These are phyloP conservation scores for Prosapia bicincta DNA, from an alignment of 2,888 invertebrate species.

Conservation along the genomic window DNA sequence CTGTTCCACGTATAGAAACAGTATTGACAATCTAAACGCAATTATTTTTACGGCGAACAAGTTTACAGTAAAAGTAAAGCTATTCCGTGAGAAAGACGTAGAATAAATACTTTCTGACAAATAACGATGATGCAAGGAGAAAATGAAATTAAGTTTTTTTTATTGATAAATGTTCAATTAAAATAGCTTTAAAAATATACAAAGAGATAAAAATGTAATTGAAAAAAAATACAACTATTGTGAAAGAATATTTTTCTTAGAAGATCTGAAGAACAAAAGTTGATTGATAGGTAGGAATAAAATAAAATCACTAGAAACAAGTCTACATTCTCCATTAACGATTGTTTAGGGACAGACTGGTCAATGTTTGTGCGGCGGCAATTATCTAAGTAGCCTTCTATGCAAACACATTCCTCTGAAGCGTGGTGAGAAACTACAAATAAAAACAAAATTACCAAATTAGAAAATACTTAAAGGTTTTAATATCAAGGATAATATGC, in stretches of 20 bases:
- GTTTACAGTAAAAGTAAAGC: not conserved
- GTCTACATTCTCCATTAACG: not conserved
- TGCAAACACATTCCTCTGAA: too few species aligned
- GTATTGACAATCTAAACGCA: too few species aligned
- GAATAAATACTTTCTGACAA: not conserved
- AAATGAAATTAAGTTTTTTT: not conserved
- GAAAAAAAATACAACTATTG: too few species aligned
- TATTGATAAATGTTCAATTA: not conserved
- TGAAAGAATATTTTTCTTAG: not conserved
- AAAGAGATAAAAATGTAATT: not conserved
- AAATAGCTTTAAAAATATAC: not conserved
- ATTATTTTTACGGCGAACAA: not conserved
- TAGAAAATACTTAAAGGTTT: too few species aligned
- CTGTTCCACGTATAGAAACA: too few species aligned
- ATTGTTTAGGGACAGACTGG: constrained; percentile 2
- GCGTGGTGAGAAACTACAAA: too few species aligned
- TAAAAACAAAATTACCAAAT: too few species aligned
- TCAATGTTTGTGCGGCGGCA: too few species aligned
- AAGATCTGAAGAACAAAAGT: not conserved
- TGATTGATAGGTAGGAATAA: not conserved
- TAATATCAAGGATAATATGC: too few species aligned
- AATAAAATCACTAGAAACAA: not conserved
- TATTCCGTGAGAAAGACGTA: not conserved
- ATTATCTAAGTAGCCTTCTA: too few species aligned
- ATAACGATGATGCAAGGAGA: not conserved